Percentiles rank a stretch among this genome's conserved stretches.
phyloP scores from a whole-genome alignment of 2,888 invertebrate species.

The Diadromus collaris region DNA sequence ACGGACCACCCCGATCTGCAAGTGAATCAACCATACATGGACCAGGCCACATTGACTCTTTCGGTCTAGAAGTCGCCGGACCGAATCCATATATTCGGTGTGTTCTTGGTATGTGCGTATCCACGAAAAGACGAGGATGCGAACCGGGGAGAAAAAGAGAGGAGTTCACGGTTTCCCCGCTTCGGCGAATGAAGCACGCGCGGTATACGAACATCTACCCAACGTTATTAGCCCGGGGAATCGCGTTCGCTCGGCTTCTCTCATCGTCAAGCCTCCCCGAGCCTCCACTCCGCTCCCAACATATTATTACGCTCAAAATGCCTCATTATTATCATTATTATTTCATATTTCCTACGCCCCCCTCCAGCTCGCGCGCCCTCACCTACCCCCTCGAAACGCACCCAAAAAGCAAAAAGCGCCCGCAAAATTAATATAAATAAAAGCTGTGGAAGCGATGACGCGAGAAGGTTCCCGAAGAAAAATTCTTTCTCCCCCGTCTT shows the following conservation, averaged over 20 bases:
- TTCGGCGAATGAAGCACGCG: constrained; percentile 22
- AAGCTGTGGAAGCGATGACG: constrained; percentile 69
- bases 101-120: not conserved
- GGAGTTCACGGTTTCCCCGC: constrained; percentile 30
- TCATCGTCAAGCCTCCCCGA: constrained; percentile 66
- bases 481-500: constrained; percentile 26
- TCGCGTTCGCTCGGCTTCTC: constrained; percentile 51
- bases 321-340: constrained; percentile 79
- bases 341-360: constrained; percentile 75
- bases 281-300: constrained; percentile 72
- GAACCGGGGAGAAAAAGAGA: constrained; percentile 13
- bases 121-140: constrained; percentile 20
- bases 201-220: constrained; percentile 48
- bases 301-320: constrained; percentile 79
- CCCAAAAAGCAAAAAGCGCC: constrained; percentile 74
- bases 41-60: too few relatives aligned
- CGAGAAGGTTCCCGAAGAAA: constrained; percentile 38
- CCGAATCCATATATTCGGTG: not conserved
- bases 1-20: too few relatives aligned
- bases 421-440: constrained; percentile 78
- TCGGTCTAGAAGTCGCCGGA: too few relatives aligned
- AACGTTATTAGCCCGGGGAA: constrained; percentile 56
- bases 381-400: constrained; percentile 66
- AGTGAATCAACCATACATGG: too few relatives aligned
- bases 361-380: constrained; percentile 9